Evolutionary conservation across 2,113 vertebrate species (phyloP).

Genomic region (Chrysemys picta): DNA sequence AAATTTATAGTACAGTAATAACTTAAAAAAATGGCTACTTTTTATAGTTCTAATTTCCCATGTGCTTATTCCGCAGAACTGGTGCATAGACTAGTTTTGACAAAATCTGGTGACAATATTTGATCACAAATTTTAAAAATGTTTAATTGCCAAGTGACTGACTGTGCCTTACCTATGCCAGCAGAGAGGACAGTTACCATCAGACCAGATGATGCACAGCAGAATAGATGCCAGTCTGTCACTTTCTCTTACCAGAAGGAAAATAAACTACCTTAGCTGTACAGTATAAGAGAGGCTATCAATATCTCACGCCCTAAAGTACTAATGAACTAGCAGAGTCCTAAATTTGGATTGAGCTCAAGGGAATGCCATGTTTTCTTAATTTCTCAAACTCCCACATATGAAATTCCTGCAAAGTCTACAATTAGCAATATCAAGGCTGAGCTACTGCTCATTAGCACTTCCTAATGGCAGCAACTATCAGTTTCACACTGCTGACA

Average conservation of each 20-base stretch:
- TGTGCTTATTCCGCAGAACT: background rate
- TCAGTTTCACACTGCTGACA: background rate
- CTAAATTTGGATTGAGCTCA: background rate
- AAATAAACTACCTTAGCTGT: background rate
- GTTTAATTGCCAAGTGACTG: background rate
- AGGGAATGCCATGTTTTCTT: background rate
- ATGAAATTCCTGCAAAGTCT: background rate
- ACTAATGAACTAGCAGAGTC: background rate
- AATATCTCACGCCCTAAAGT: background rate
- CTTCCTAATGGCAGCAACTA: background rate
- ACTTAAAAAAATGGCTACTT: background rate
- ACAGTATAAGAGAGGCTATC: background rate
- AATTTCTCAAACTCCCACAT: background rate
- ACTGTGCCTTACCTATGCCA: background rate
- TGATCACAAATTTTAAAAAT: background rate
- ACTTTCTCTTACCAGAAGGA: background rate
- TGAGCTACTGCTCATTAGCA: background rate
- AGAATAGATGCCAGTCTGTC: background rate
- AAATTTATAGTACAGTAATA: background rate
- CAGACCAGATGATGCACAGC: background rate
- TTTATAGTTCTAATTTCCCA: background rate
- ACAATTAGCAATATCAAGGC: background rate
- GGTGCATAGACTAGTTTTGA: background rate
- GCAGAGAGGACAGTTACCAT: background rate
- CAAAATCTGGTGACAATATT: background rate